Evolutionary conservation across 2,797 vertebrate species (phyloP).

Genomic region (Valencia hispanica): DNA sequence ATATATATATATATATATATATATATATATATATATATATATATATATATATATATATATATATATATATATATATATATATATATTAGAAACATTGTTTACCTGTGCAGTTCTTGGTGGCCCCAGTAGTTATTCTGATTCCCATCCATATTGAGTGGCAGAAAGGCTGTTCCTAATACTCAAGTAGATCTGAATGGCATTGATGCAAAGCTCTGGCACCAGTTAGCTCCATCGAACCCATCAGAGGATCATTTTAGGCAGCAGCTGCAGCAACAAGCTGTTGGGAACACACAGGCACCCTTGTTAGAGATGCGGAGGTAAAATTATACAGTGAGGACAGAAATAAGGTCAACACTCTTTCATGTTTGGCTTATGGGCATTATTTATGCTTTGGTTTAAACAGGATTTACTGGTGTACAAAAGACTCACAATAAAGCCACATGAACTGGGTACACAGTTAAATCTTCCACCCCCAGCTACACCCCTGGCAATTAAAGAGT

Average conservation of each 20-base stretch:
- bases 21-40: background rate
- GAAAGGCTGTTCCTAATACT: constrained; percentile 71
- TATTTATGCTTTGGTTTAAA: background rate
- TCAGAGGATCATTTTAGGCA: constrained; percentile 53
- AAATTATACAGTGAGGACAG: background rate
- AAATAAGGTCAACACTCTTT: background rate
- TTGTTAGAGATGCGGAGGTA: background rate
- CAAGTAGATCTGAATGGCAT: constrained; percentile 75
- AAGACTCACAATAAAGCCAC: background rate
- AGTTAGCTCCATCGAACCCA: constrained; percentile 59
- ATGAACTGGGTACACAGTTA: background rate
- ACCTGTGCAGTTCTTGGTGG: constrained; percentile 86
- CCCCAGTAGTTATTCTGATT: constrained; percentile 86
- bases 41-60: too few relatives aligned
- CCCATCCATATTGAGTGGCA: constrained; percentile 79
- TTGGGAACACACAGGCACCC: constrained; percentile 26
- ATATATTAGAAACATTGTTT: background rate
- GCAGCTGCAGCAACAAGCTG: constrained; percentile 71
- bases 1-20: background rate
- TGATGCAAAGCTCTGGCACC: constrained; percentile 68
- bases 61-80: too few relatives aligned
- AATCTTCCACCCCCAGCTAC: constrained; percentile 10
- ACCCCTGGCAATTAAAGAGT: background rate
- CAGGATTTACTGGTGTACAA: background rate
- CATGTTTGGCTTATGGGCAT: background rate